Percentiles rank a stretch among this genome's conserved stretches.
phyloP scores from a whole-genome alignment of 1,140 invertebrate species.

The Sycobia sp. region DNA sequence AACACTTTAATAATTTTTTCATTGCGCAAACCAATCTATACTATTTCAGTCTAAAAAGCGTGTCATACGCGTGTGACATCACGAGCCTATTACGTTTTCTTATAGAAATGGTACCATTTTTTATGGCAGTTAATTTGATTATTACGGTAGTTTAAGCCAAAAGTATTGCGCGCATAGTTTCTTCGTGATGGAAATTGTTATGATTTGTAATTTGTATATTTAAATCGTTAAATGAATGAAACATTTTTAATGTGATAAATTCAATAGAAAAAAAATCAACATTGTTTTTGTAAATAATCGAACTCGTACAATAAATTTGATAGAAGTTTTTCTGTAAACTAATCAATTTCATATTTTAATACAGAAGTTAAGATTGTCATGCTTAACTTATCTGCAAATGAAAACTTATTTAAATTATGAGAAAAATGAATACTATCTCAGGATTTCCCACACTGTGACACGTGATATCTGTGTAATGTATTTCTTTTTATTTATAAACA shows the following conservation, averaged over 20 bases:
- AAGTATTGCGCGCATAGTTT: constrained; percentile 27
- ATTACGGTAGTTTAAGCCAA: constrained; percentile 13
- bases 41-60: no score
- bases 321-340: constrained; percentile 28
- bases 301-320: constrained; percentile 26
- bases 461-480: constrained; percentile 22
- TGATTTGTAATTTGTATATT: constrained; percentile 33
- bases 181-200: constrained; percentile 28
- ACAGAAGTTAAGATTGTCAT: constrained; percentile 28
- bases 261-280: constrained; percentile 18
- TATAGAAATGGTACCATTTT: constrained; percentile 10
- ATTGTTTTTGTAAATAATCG: constrained; percentile 28
- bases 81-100: constrained; percentile 23
- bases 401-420: constrained; percentile 15
- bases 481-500: constrained; percentile 24
- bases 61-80: constrained; percentile 16
- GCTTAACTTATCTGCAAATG: constrained; percentile 23
- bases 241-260: constrained; percentile 29
- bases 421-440: constrained; percentile 8
- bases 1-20: no score
- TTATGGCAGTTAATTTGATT: constrained; percentile 5
- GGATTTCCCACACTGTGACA: constrained; percentile 28
- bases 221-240: constrained; percentile 21
- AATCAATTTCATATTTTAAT: constrained; percentile 33
- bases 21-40: no score